A percentile compares a stretch with the other conserved stretches of the same genome.
Evolutionary conservation across 2,113 vertebrate genomes (phyloP).

Genomic region (Haemorhous mexicanus): DNA sequence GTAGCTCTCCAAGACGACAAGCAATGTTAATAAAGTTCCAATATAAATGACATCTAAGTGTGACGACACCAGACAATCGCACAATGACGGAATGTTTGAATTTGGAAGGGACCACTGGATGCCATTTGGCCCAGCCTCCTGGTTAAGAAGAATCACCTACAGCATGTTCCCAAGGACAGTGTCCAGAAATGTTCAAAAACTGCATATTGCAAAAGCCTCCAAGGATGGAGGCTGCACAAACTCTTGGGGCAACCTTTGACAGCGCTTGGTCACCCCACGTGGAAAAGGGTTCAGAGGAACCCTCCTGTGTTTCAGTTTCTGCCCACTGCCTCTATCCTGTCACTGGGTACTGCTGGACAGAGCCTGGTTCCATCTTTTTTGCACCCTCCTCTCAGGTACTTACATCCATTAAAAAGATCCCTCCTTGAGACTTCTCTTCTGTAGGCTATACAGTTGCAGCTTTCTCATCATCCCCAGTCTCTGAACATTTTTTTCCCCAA

Average conservation of each 20-base stretch:
- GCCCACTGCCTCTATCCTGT: not conserved
- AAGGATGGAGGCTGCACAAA: not conserved
- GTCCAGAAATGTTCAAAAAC: not conserved
- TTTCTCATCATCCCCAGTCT: not conserved
- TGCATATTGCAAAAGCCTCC: not conserved
- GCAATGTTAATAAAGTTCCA: not conserved
- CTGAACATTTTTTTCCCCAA: not conserved
- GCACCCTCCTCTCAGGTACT: not conserved
- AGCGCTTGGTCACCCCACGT: rapidly evolving
- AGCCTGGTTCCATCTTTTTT: not conserved
- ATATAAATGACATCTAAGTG: not conserved
- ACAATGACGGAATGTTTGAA: not conserved
- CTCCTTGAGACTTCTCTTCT: not conserved
- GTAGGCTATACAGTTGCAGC: not conserved
- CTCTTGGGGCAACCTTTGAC: not conserved
- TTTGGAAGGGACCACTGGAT: not conserved
- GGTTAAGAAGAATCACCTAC: not conserved
- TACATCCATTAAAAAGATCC: rapidly evolving
- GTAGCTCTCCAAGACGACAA: not conserved
- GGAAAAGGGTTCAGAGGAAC: not conserved
- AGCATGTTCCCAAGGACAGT: not conserved
- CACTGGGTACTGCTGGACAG: not conserved
- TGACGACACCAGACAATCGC: not conserved
- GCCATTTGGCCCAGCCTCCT: not conserved
- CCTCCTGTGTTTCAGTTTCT: not conserved